Evolutionary conservation across 2,888 invertebrate species (phyloP).

Genomic region (Drosophila robusta): DNA sequence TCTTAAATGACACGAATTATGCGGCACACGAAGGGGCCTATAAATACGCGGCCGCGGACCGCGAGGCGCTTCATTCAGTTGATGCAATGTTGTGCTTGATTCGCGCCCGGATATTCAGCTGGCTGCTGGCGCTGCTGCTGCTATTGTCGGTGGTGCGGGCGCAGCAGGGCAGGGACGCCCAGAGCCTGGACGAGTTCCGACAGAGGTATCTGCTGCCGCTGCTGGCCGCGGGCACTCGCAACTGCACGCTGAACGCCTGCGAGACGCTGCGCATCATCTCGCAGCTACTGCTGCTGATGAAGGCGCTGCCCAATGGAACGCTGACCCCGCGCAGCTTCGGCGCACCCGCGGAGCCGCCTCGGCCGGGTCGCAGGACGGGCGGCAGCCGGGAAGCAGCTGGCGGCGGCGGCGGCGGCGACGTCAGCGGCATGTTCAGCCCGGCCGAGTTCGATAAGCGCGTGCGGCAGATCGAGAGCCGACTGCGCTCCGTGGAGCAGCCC

Average conservation of each 20-base stretch:
- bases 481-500: constrained; percentile 89
- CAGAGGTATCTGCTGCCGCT: constrained; percentile 73
- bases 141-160: constrained; percentile 3
- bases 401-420: constrained; percentile 17
- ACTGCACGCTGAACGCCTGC: constrained; percentile 86
- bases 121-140: constrained; percentile 13
- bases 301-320: constrained; percentile 51
- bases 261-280: constrained; percentile 85
- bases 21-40: constrained; percentile 34
- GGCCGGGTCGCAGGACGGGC: background rate
- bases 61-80: constrained; percentile 11
- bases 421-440: constrained; percentile 56
- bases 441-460: constrained; percentile 81
- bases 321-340: constrained; percentile 9
- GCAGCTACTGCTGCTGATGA: constrained; percentile 77
- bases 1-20: constrained; percentile 66
- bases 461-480: constrained; percentile 86
- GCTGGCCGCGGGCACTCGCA: constrained; percentile 62
- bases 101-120: constrained; percentile 14
- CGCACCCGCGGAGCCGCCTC: background rate
- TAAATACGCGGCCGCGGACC: constrained; percentile 43
- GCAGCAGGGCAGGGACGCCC: constrained; percentile 34
- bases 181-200: constrained; percentile 76
- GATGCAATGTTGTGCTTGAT: constrained; percentile 36
- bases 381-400: constrained; percentile 10